Percentiles rank a stretch among this genome's conserved stretches.
Evolutionary conservation across 1,140 invertebrate species (phyloP).

Genomic region (Drosophila kikkawai): DNA sequence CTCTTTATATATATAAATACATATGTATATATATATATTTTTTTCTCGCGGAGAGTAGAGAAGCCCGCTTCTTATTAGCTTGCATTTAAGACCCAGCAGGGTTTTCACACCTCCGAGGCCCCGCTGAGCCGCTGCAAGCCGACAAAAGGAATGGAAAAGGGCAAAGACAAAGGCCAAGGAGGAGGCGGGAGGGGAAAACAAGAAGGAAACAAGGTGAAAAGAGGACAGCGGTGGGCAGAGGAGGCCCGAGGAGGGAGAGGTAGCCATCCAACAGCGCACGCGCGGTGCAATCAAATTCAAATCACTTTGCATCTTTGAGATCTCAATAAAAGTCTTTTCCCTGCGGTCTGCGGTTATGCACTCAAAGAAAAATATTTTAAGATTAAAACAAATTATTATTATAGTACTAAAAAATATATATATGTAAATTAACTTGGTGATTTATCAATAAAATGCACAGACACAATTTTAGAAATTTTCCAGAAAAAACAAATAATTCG

Average conservation of each 20-base stretch:
- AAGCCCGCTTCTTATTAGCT: conserved; percentile 81
- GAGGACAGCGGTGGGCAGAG: conserved; percentile 2
- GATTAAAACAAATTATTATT: background rate
- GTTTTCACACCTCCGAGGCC: conserved; percentile 84
- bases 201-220: background rate
- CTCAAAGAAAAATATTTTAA: background rate
- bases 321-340: conserved; percentile 78
- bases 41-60: background rate
- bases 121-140: conserved; percentile 59
- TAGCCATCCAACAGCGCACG: conserved; percentile 53
- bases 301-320: conserved; percentile 83
- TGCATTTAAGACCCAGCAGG: conserved; percentile 85
- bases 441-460: no score
- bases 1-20: background rate
- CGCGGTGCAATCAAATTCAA: conserved; percentile 81
- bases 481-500: no score
- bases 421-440: no score
- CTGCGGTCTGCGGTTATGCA: conserved; percentile 5
- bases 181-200: conserved; percentile 5
- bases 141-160: conserved; percentile 32
- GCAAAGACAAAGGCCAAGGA: conserved; percentile 23
- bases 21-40: no score
- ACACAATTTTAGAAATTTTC: no score
- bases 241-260: background rate
- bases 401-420: no score